Percentiles rank a stretch among this genome's conserved stretches.
Conservation (phyloP, 2,797 vertebrate species). For the Rhabdophis nuchalis region DNA sequence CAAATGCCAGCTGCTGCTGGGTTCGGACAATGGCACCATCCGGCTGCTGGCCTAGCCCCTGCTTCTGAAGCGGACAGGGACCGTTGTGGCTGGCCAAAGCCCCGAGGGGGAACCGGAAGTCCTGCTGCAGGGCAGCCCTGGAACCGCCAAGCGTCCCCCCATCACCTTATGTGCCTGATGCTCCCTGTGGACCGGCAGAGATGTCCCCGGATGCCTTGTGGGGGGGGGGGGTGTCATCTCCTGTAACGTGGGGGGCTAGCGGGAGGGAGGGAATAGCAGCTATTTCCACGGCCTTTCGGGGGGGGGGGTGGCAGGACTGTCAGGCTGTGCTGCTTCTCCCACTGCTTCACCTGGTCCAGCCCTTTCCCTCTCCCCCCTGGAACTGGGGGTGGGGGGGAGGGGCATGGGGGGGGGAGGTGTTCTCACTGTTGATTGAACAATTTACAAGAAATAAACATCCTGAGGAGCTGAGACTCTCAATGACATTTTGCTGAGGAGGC, state of each 20-base stretch:
- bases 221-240: not conserved
- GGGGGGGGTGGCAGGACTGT: too few species aligned
- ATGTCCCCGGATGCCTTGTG: not conserved
- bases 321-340: not conserved
- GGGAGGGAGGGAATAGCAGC: not conserved
- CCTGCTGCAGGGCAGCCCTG: slow-evolving; percentile 39
- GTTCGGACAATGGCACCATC: slow-evolving; percentile 91
- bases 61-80: not conserved
- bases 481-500: not conserved
- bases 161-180: slow-evolving; percentile 54
- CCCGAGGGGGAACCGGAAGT: not conserved
- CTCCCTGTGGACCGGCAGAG: slow-evolving; percentile 34
- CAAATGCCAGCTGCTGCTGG: slow-evolving; percentile 92
- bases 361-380: not conserved
- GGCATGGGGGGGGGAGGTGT: not conserved
- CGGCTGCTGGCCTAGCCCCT: slow-evolving; percentile 83
- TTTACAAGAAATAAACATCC: not conserved
- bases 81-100: not conserved
- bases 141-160: slow-evolving; percentile 23
- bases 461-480: not conserved
- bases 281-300: not conserved
- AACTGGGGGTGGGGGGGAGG: too few species aligned
- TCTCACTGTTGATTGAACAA: not conserved
- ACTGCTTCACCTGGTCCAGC: not conserved
- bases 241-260: not conserved